Evolutionary conservation across 1,140 invertebrate genomes (phyloP).

Genomic region (Sesamia nonagrioides): DNA sequence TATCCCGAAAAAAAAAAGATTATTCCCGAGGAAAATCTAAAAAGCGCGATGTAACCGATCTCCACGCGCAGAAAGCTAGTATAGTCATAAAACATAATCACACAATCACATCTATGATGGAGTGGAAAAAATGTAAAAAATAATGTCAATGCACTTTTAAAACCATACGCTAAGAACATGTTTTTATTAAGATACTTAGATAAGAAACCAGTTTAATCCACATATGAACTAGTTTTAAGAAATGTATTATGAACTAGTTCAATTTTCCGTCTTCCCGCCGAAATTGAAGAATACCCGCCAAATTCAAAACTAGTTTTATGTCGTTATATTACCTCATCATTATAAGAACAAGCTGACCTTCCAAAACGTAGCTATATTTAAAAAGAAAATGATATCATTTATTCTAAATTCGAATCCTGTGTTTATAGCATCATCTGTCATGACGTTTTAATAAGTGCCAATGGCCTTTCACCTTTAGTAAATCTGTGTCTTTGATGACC

Average conservation of each 20-base stretch:
- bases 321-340: too few species aligned
- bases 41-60: too few species aligned
- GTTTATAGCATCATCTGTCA: background rate
- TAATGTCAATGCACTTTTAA: background rate
- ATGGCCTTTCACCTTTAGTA: background rate
- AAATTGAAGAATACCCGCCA: background rate
- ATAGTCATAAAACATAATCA: too few species aligned
- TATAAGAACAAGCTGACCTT: background rate
- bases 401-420: background rate
- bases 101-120: too few species aligned
- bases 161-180: background rate
- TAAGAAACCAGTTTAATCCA: background rate
- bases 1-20: too few species aligned
- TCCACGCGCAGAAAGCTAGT: too few species aligned
- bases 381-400: background rate
- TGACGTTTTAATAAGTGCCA: constrained; percentile 3
- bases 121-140: background rate
- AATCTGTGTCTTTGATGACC: background rate
- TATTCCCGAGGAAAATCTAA: too few species aligned
- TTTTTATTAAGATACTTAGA: background rate
- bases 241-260: background rate
- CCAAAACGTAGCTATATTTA: background rate
- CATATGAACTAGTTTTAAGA: background rate
- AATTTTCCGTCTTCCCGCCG: background rate
- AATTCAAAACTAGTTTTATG: too few species aligned